Evolutionary conservation across 1,140 invertebrate genomes (phyloP), one percentile per base, ranked within the genome.

Genomic region (Chionoecetes opilio): DNA sequence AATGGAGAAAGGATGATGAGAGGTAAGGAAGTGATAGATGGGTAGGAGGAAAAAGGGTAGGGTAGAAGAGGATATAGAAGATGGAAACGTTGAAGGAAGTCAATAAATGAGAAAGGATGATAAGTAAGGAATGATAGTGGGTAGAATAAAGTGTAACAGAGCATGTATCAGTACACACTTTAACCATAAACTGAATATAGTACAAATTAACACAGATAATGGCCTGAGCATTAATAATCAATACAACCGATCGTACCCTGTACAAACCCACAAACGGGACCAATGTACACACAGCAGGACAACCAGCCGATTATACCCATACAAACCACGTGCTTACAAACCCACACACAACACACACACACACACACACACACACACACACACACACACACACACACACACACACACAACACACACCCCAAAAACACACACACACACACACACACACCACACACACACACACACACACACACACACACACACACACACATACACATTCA

Each of bases 351-450:
- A n/a, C n/a, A n/a, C 89, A 91, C 37, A 91, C 89, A 91, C 53
- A 92, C 53, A 84, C 31, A 84, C 53, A 82, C 32, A 82, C 29
- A 92, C 32, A 84, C 31, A 92, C 29, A 92, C 32, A 92, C 46
- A 92, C 82, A 92, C 82, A 92, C 82, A 82, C 84, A 93, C 41
- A 85, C 29, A 85, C 41, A 82, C 32, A 93, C 41, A 93, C 41
- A 93, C 41, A 93, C 29, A 93, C 29, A 93, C 41, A 93, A 86
- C 86, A 41, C 32, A 86, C 46, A 93, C 46, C 46, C 46, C 86
- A 93, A 31, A 86, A 31, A 87, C 29, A 87, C 86, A 93, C 29
- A 93, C 46, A 86, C 46, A 93, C 82, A 92, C 82, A 92, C 82
- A 82, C 84, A 93, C 41, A 85, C 29, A 85, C 41, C 41, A 93